These are phyloP conservation scores for Salminus brasiliensis DNA, from an alignment of 2,113 vertebrate species.

Conservation along the genomic window DNA sequence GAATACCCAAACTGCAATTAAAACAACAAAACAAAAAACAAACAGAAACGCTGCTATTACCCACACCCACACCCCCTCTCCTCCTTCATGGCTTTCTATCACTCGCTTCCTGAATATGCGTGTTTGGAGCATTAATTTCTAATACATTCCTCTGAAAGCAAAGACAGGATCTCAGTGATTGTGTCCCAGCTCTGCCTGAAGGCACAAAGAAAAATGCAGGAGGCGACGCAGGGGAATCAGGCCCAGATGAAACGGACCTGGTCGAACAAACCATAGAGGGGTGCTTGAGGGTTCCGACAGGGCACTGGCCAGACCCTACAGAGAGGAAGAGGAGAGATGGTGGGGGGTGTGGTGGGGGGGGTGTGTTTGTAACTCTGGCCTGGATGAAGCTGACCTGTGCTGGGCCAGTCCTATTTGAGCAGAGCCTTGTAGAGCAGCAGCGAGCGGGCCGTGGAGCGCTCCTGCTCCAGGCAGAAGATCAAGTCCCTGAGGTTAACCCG, in stretches of 20 bases:
- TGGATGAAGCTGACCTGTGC: neutral
- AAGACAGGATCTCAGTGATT: constrained; percentile 40
- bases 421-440: constrained; percentile 87
- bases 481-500: constrained; percentile 93
- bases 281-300: neutral
- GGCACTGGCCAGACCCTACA: neutral
- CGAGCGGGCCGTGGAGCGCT: constrained; percentile 81
- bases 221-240: constrained; percentile 34
- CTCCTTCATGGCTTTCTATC: constrained; percentile 39
- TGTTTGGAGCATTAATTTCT: constrained; percentile 31
- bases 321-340: constrained; percentile 19
- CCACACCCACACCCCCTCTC: constrained; percentile 26
- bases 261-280: neutral
- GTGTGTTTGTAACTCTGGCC: constrained; percentile 31
- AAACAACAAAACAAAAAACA: neutral
- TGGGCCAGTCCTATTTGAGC: constrained; percentile 79
- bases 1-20: constrained; percentile 30
- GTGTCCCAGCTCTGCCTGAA: constrained; percentile 52
- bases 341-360: too few species aligned
- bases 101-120: constrained; percentile 41
- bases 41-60: constrained; percentile 7
- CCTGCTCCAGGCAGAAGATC: constrained; percentile 92
- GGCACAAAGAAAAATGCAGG: constrained; percentile 50
- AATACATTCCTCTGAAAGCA: constrained; percentile 30
- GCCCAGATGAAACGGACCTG: constrained; percentile 8